Evolutionary conservation across 1,140 invertebrate genomes (phyloP), one percentile per base, ranked within the genome.

Genomic region (Anadara kagoshimensis): DNA sequence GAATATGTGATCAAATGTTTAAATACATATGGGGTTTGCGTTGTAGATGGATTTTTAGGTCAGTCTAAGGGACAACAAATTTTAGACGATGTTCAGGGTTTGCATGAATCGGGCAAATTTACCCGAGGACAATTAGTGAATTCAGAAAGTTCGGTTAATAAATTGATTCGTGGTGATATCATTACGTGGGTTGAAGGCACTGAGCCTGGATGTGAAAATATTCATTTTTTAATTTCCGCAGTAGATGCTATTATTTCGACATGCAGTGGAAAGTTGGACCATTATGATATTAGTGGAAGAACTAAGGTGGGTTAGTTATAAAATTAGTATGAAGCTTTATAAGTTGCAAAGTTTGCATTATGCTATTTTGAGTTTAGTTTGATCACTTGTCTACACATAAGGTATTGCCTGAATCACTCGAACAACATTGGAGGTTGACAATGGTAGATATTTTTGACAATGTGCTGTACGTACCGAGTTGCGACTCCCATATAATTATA

Each of bases 21-120:
- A 92, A 93, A 96, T 83, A 90, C 91, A 58, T 97, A 94, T 90
- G 97, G 96, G 76, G 92, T 98, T 41, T 97, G 96, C 90, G 96
- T 98, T 51, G 92, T 97, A n/a, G 95, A 98, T 89, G 94, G 95
- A 90, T 97, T 98, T 86, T 89, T 98, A 20, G 96, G 96, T 51
- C 89, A 90, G 61, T 93, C 94, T 51, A 92, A 92, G 76, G 95
- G 95, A 67, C 90, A 92, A 20, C 90, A 92, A 53, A 95, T 98
- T 72, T 88, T 97, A n/a, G 91, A 93, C 69, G 96, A 98, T 92
- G 96, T 98, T 24, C 89, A 94, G 79, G 71, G 66, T n/a, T 64
- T 87, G 41, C 69, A 81, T 69, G 56, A 78, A n/a, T 65, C 45
- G 24, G 80, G 79, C 18, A 49, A 65, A 57, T 70, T 85, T n/a